Conservation (phyloP, 2,113 vertebrate species). For the Zapus hudsonius region DNA sequence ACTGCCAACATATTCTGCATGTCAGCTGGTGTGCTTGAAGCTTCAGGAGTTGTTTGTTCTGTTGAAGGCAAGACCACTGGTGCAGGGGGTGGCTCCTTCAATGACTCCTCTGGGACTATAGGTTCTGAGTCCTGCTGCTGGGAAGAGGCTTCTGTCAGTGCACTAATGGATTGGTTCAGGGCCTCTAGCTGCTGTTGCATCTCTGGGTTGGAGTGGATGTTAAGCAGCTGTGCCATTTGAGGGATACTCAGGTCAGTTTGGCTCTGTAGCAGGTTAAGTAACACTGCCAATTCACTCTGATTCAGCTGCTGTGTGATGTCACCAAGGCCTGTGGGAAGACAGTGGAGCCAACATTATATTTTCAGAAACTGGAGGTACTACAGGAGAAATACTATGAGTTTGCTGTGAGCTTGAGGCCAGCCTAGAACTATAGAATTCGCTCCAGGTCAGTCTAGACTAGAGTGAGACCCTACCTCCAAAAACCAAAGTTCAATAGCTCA, state of each 20-base stretch:
- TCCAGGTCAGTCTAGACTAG: too few relatives aligned
- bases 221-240: constrained; percentile 96
- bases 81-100: constrained; percentile 82
- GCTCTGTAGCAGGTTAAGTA: constrained; percentile 97
- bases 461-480: too few relatives aligned
- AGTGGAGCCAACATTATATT: constrained; percentile 17
- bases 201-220: constrained; percentile 92
- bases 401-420: too few relatives aligned
- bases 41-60: constrained; percentile 86
- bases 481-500: too few relatives aligned
- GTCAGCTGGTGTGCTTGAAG: constrained; percentile 91
- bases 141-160: constrained; percentile 90
- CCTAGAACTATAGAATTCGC: too few relatives aligned
- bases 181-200: constrained; percentile 92
- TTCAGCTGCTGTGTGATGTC: constrained; percentile 97
- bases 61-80: constrained; percentile 83
- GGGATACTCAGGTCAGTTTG: constrained; percentile 95
- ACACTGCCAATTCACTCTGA: constrained; percentile 95
- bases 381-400: constrained; percentile 38
- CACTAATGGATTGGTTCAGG: constrained; percentile 94
- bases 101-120: constrained; percentile 74
- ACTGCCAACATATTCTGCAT: constrained; percentile 95
- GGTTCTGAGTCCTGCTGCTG: constrained; percentile 87
- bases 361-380: not conserved
- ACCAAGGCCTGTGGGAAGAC: constrained; percentile 88